Conservation (phyloP, 2,113 vertebrate species). For the Leuciscus idus region DNA sequence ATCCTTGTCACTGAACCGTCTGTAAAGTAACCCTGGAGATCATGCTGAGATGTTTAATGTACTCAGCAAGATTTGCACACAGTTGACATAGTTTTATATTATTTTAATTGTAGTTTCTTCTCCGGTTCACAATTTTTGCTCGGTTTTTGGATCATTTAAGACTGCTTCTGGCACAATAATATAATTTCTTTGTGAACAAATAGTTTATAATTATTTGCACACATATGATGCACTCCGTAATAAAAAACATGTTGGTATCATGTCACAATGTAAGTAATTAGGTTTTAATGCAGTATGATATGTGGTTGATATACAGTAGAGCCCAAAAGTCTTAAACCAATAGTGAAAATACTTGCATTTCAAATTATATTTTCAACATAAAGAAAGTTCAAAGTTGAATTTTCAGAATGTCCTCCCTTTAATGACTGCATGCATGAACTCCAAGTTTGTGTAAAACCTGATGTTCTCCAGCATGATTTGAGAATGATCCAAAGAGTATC, state of each 20-base stretch:
- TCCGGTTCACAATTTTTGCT: not conserved
- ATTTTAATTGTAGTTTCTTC: conserved; percentile 18
- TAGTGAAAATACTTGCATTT: not conserved
- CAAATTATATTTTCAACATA: not conserved
- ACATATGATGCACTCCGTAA: conserved; percentile 7
- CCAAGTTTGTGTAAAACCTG: not conserved
- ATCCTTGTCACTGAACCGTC: not conserved
- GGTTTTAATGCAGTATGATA: conserved; percentile 25
- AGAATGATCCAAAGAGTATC: not conserved
- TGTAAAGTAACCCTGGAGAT: conserved; percentile 6
- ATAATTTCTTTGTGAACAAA: conserved; percentile 14
- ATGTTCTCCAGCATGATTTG: not conserved
- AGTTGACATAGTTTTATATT: not conserved
- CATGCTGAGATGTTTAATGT: conserved; percentile 28
- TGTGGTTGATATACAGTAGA: not conserved
- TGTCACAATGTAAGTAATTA: not conserved
- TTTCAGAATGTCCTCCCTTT: not conserved
- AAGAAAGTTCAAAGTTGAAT: not conserved
- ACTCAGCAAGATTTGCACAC: conserved; percentile 2
- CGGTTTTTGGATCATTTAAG: conserved; percentile 18
- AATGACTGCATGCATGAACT: not conserved
- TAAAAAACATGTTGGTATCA: conserved; percentile 8
- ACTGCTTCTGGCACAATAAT: conserved; percentile 36
- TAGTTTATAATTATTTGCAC: conserved; percentile 30
- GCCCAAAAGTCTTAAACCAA: not conserved